phyloP scores from a whole-genome alignment of 2,113 vertebrate genomes.

The Craseonycteris thonglongyai region DNA sequence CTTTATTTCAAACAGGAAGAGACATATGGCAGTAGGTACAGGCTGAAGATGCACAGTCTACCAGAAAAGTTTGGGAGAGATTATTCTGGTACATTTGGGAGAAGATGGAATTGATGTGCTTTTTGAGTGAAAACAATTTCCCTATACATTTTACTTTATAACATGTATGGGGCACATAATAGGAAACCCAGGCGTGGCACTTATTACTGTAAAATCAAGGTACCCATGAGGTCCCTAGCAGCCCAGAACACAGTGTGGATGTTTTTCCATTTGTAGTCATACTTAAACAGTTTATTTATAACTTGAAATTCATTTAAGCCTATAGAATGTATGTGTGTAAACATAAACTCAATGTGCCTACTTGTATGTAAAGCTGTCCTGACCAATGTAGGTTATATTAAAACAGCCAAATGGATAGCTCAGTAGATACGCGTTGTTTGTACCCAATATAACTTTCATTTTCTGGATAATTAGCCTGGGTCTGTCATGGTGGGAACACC shows the following conservation, averaged over 20 bases:
- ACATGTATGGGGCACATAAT: not conserved
- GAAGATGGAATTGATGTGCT: not conserved
- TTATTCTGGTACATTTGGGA: not conserved
- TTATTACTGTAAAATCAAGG: not conserved
- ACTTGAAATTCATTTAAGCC: not conserved
- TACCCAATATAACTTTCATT: not conserved
- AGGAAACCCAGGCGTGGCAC: not conserved
- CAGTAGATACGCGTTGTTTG: not conserved
- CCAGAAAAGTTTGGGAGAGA: not conserved
- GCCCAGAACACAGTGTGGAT: not conserved
- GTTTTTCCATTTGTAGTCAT: not conserved
- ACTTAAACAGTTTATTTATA: not conserved
- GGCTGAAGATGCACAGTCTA: not conserved
- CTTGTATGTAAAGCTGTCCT: not conserved
- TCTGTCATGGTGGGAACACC: not conserved
- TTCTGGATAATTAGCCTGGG: not conserved
- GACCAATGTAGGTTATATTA: not conserved
- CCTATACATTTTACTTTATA: not conserved
- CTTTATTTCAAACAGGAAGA: not conserved
- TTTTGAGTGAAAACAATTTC: not conserved
- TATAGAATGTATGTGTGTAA: not conserved
- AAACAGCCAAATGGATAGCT: not conserved
- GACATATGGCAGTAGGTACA: not conserved
- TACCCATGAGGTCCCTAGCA: not conserved
- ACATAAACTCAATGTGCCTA: not conserved